Percentiles rank a stretch among this genome's conserved stretches.
phyloP scores from a whole-genome alignment of 2,113 vertebrate genomes.

The Cisticola juncidis region DNA sequence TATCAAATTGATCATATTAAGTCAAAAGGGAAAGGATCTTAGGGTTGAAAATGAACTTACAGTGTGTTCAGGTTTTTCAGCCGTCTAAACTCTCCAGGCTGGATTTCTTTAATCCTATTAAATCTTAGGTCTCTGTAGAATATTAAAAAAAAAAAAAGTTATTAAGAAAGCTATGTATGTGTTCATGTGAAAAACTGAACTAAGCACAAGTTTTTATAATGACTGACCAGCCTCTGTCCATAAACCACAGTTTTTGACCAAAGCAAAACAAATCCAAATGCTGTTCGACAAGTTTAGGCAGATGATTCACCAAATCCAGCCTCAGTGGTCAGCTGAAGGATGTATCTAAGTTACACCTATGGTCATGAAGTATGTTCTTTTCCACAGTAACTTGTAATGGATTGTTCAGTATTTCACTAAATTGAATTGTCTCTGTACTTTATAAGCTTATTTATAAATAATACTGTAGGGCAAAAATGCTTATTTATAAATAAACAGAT shows the following conservation, averaged over 20 bases:
- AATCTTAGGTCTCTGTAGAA: conserved; percentile 92
- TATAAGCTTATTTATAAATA: not conserved
- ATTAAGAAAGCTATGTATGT: not conserved
- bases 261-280: not conserved
- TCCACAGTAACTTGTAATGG: not conserved
- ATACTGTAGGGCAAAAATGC: not conserved
- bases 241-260: not conserved
- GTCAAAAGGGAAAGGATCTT: not conserved
- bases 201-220: not conserved
- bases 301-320: not conserved
- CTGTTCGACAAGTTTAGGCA: not conserved
- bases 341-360: not conserved
- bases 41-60: conserved; percentile 79
- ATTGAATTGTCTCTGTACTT: not conserved
- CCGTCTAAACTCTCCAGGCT: conserved; percentile 85
- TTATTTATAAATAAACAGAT: not conserved
- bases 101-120: conserved; percentile 97
- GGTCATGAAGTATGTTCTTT: not conserved
- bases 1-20: not conserved
- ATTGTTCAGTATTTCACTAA: not conserved
- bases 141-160: not conserved
- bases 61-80: conserved; percentile 95
- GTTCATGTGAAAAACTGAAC: not conserved
- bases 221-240: not conserved
- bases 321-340: not conserved